These are phyloP conservation scores for Otus scops DNA, from an alignment of 2,797 vertebrate species.

Conservation along the genomic window DNA sequence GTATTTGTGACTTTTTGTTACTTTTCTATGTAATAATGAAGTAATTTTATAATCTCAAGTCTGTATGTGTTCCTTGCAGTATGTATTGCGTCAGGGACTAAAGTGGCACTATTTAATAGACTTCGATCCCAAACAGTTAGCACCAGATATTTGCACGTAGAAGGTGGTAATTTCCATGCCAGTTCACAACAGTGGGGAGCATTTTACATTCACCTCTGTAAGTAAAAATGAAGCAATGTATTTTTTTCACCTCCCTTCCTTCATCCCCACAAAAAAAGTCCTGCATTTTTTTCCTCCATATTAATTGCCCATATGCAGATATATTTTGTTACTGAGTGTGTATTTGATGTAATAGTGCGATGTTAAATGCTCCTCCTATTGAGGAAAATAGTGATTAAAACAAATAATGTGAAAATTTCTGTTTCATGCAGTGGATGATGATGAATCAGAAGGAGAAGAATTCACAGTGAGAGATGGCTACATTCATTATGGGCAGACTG, in stretches of 20 bases:
- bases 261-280: background rate
- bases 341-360: background rate
- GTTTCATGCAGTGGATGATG: conserved; percentile 89
- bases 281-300: background rate
- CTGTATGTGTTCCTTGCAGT: conserved; percentile 79
- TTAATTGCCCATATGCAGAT: background rate
- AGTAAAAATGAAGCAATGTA: conserved; percentile 69
- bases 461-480: conserved; percentile 98
- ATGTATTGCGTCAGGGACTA: conserved; percentile 98
- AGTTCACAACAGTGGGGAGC: conserved; percentile 99
- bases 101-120: conserved; percentile 98
- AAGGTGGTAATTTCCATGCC: conserved; percentile 98
- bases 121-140: conserved; percentile 98
- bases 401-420: conserved; percentile 39
- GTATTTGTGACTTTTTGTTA: background rate
- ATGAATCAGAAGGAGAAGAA: conserved; percentile 98
- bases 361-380: background rate
- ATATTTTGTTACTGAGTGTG: background rate
- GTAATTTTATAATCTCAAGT: conserved; percentile 34
- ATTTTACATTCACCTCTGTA: conserved; percentile 97
- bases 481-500: conserved; percentile 97
- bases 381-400: background rate
- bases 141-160: conserved; percentile 96
- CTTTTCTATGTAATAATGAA: background rate
- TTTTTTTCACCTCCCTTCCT: background rate